Percentiles rank a stretch among this genome's conserved stretches.
Conservation (phyloP, 2,797 vertebrate species). For the Bovichtus variegatus region DNA sequence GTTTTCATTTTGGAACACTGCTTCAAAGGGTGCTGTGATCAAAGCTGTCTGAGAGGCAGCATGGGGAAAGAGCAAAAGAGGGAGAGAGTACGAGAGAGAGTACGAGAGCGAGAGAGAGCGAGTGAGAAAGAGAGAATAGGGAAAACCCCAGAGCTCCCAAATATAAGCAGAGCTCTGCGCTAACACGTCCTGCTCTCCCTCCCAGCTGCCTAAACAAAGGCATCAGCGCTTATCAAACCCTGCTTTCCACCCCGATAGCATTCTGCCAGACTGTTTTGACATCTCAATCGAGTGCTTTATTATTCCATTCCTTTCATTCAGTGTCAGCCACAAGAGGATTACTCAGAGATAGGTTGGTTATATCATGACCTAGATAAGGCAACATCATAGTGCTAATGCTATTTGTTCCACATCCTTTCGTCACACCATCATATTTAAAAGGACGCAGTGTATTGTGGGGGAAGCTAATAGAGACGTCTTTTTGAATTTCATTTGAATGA, state of each 20-base stretch:
- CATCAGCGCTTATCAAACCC: conserved; percentile 86
- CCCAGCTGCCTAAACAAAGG: conserved; percentile 87
- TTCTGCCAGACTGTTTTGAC: conserved; percentile 84
- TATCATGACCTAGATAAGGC: conserved; percentile 87
- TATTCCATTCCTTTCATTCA: conserved; percentile 80
- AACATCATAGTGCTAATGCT: conserved; percentile 82
- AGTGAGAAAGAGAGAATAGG: conserved; percentile 73
- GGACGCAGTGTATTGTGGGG: conserved; percentile 52
- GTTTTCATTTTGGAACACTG: conserved; percentile 88
- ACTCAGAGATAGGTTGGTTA: conserved; percentile 80
- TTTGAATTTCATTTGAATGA: conserved; percentile 57
- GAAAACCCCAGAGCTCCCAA: conserved; percentile 84
- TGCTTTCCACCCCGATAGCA: conserved; percentile 82
- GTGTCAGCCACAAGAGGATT: conserved; percentile 81
- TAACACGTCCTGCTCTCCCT: conserved; percentile 82
- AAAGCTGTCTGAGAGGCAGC: conserved; percentile 90
- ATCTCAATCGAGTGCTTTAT: conserved; percentile 84
- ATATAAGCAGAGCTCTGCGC: conserved; percentile 82
- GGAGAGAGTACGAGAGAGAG: conserved; percentile 43
- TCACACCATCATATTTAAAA: conserved; percentile 69
- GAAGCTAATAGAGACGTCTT: conserved; percentile 73
- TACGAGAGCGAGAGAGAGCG: conserved; percentile 54
- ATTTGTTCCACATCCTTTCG: conserved; percentile 81
- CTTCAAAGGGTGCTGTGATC: conserved; percentile 93
- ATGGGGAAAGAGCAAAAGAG: conserved; percentile 80